Conservation (phyloP, 2,113 vertebrate genomes). For the Camelus bactrianus region DNA sequence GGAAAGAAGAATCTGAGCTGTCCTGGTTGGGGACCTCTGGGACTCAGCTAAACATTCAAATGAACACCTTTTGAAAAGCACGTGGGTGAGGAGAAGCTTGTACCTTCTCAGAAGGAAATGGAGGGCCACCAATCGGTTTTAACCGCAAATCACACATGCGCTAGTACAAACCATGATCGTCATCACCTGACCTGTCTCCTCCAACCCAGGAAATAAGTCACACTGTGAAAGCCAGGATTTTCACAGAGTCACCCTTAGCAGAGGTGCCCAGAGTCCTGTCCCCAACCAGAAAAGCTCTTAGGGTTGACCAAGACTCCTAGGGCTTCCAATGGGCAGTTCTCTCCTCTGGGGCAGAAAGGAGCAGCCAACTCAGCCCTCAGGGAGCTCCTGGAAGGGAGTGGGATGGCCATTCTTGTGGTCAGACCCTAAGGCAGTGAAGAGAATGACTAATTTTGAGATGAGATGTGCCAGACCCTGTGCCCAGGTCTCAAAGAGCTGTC, state of each 20-base stretch:
- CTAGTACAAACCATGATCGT: background rate
- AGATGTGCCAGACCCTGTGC: background rate
- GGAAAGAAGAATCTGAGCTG: background rate
- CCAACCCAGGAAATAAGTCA: background rate
- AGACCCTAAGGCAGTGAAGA: background rate
- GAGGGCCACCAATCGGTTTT: background rate
- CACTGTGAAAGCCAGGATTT: background rate
- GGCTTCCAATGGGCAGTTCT: accelerated
- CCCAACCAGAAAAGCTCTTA: background rate
- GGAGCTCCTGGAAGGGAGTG: background rate
- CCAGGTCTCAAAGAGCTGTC: accelerated
- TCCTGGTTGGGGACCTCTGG: background rate
- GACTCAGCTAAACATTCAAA: background rate
- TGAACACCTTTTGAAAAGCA: background rate
- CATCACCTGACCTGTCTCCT: background rate
- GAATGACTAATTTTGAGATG: background rate
- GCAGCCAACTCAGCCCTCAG: background rate
- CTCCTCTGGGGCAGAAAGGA: background rate
- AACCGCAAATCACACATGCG: background rate
- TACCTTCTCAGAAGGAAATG: background rate
- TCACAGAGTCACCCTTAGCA: background rate
- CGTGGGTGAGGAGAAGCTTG: background rate
- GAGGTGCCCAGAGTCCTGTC: background rate
- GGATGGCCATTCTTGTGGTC: accelerated
- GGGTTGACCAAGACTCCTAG: background rate